Evolutionary conservation across 2,797 vertebrate species (phyloP).

Genomic region (Cyprinodon diabolis): DNA sequence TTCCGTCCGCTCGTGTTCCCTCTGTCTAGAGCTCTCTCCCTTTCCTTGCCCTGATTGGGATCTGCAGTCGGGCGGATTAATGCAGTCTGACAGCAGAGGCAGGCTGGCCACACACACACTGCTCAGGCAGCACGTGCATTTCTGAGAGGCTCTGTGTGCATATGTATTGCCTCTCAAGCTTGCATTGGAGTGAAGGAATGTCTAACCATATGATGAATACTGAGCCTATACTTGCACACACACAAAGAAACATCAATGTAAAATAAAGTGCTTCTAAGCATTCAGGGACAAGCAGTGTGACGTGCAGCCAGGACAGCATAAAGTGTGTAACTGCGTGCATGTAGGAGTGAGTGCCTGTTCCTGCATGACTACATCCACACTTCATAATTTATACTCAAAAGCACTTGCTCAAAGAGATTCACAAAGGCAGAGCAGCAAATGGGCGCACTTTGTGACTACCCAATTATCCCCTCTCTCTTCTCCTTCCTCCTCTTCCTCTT

Average conservation of each 20-base stretch:
- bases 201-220: constrained; percentile 52
- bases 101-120: constrained; percentile 65
- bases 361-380: constrained; percentile 66
- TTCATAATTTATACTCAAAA: constrained; percentile 78
- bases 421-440: constrained; percentile 66
- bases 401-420: constrained; percentile 66
- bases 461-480: constrained; percentile 44
- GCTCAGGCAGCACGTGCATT: constrained; percentile 63
- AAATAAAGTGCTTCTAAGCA: constrained; percentile 56
- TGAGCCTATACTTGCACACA: constrained; percentile 19
- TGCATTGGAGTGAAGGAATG: constrained; percentile 71
- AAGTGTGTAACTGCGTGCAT: constrained; percentile 26
- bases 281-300: constrained; percentile 33
- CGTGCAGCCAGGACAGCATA: constrained; percentile 16
- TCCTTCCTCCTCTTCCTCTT: constrained; percentile 9
- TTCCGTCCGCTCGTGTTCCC: constrained; percentile 47
- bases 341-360: constrained; percentile 20
- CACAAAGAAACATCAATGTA: constrained; percentile 21
- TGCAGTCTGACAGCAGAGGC: constrained; percentile 81
- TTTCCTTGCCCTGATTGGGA: constrained; percentile 79
- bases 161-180: constrained; percentile 70
- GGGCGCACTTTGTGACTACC: constrained; percentile 67
- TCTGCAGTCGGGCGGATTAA: constrained; percentile 85
- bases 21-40: constrained; percentile 60
- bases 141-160: constrained; percentile 63